Evolutionary conservation across 2,888 invertebrate genomes (phyloP).

Genomic region (Pyrochroa serraticornis): DNA sequence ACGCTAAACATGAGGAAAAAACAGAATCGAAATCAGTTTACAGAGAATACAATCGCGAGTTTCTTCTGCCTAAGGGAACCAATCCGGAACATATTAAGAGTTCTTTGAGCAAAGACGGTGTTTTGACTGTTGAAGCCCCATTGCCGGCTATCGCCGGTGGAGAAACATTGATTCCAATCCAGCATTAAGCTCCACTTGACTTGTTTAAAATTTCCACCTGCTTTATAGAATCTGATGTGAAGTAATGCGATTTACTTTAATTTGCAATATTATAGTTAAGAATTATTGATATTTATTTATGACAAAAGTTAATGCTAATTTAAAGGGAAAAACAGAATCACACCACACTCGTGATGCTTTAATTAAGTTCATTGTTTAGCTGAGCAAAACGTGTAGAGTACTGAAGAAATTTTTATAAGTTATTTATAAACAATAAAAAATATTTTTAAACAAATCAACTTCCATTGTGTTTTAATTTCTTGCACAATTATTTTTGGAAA

Average conservation of each 20-base stretch:
- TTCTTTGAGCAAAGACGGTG: constrained; percentile 94
- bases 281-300: constrained; percentile 13
- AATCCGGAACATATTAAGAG: constrained; percentile 96
- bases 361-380: constrained; percentile 23
- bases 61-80: constrained; percentile 94
- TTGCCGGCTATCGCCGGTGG: constrained; percentile 84
- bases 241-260: neutral
- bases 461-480: neutral
- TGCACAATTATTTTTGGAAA: neutral
- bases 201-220: neutral
- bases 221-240: neutral
- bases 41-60: constrained; percentile 98
- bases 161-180: constrained; percentile 84
- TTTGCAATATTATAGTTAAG: constrained; percentile 10
- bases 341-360: constrained; percentile 15
- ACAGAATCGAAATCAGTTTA: constrained; percentile 95
- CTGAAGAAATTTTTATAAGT: constrained; percentile 52
- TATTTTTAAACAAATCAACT: constrained; percentile 34
- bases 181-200: constrained; percentile 59
- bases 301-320: constrained; percentile 26
- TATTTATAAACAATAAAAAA: constrained; percentile 56
- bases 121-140: constrained; percentile 95
- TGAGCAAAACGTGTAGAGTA: constrained; percentile 33
- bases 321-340: constrained; percentile 16
- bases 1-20: constrained; percentile 98